A percentile compares a stretch with the other conserved stretches of the same genome.
Conservation (phyloP, 2,797 vertebrate genomes). For the Sebastes hubbsi region DNA sequence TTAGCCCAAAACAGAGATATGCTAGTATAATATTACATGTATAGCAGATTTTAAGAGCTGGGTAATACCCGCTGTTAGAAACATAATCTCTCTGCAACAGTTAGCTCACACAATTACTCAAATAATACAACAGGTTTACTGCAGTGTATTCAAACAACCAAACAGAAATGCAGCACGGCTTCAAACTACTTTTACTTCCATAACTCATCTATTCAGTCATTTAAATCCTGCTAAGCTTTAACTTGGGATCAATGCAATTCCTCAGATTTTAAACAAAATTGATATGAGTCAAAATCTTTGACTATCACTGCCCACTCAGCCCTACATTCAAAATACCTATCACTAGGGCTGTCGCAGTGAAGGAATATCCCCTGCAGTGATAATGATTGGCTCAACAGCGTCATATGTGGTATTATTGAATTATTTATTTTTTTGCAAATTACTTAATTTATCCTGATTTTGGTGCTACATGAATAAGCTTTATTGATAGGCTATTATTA, state of each 20-base stretch:
- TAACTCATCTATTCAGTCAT: neutral
- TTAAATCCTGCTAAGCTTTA: neutral
- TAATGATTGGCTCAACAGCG: no score
- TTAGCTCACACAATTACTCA: neutral
- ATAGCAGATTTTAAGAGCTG: constrained; percentile 27
- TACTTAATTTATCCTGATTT: no score
- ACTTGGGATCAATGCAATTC: neutral
- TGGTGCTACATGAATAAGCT: no score
- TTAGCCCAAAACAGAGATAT: constrained; percentile 11
- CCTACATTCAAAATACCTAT: neutral
- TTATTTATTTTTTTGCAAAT: no score
- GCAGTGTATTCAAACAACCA: neutral
- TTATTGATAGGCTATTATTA: no score
- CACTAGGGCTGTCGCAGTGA: neutral
- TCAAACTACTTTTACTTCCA: neutral
- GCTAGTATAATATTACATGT: constrained; percentile 41
- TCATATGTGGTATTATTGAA: no score
- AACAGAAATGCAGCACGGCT: neutral
- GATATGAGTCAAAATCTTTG: neutral
- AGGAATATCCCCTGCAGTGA: no score
- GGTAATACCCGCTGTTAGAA: constrained; percentile 1
- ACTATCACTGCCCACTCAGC: neutral
- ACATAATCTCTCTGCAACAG: constrained; percentile 12
- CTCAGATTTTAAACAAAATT: neutral
- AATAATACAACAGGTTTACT: neutral